Evolutionary conservation across 2,797 vertebrate species (phyloP), one percentile per base, ranked within the genome.

Genomic region (Artibeus jamaicensis): DNA sequence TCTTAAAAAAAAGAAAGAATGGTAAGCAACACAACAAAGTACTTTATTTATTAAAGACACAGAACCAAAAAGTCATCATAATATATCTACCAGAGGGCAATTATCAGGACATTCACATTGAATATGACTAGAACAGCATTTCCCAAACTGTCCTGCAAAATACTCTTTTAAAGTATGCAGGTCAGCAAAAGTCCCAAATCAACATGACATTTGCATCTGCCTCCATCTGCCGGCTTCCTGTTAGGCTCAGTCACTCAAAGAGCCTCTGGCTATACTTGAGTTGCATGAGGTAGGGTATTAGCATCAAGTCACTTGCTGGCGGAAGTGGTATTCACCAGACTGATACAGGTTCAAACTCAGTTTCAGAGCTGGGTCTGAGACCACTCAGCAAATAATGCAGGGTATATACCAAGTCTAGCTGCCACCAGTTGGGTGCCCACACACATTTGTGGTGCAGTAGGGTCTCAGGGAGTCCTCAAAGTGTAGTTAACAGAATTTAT

Each of bases 11-110:
- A n/a, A n/a, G n/a, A n/a, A n/a, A n/a, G 71, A 93, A 78, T 34
- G 3, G 24, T 53, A 88, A 88, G 24, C 4, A 88, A 83, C 70
- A 15, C 67, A 42, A 88, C 50, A 86, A 90, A 7, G 6, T 37
- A 44, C 10, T 94, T 96, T 74, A 84, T 57, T 90, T 50, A 93
- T 57, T 74, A 85, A 68, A 88, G 9, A 87, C 48, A 78, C 5
- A 89, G 48, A 78, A 85, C 78, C 22, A 85, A 37, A 85, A 26
- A 84, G 11, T 86, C 53, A 84, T 29, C 14, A 42, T 86, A 83
- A 76, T 55, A 42, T 71, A 91, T 81, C 18, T 84, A 39, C 4
- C 57, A 50, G 14, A 86, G 34, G 37, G 6, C 11, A 89, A 59
- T 59, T 86, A 91, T 78, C 19, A 55, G 86, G 91, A 50, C 6